Percentiles rank a stretch among this genome's conserved stretches.
Evolutionary conservation across 1,140 invertebrate genomes (phyloP).

Genomic region (Calosoma granatense): DNA sequence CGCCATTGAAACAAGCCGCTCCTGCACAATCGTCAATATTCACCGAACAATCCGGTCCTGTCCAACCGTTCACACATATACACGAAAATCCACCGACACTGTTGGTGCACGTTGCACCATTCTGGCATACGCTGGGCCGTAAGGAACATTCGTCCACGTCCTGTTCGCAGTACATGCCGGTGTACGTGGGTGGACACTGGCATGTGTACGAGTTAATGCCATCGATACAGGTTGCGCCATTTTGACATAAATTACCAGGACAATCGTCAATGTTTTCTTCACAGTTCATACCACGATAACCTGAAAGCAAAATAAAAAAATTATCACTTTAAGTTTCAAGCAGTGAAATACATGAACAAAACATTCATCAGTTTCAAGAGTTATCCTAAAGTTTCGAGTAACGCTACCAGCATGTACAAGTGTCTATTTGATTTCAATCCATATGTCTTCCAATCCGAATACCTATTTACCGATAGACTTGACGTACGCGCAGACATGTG

Average conservation of each 20-base stretch:
- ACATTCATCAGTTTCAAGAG: no score
- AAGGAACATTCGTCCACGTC: conserved; percentile 74
- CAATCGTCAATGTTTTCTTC: conserved; percentile 89
- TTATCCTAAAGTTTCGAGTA: no score
- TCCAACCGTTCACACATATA: conserved; percentile 95
- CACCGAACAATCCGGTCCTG: conserved; percentile 77
- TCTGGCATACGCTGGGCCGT: conserved; percentile 77
- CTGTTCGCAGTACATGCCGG: conserved; percentile 68
- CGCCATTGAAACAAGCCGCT: conserved; percentile 91
- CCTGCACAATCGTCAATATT: conserved; percentile 92
- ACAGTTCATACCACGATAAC: conserved; percentile 76
- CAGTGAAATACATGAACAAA: neutral
- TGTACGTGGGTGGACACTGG: conserved; percentile 77
- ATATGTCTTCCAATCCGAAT: no score
- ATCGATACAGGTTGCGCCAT: conserved; percentile 83
- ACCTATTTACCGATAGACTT: no score
- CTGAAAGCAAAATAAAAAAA: conserved; percentile 49
- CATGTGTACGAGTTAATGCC: conserved; percentile 81
- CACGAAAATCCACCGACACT: conserved; percentile 82
- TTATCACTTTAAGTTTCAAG: no score
- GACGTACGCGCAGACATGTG: no score
- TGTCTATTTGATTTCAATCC: no score
- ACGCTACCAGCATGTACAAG: no score
- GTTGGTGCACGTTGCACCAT: conserved; percentile 91
- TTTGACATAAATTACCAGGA: conserved; percentile 78